Evolutionary conservation across 2,113 vertebrate species (phyloP), one percentile per base, ranked within the genome.

Genomic region (Scartelaos histophorus): DNA sequence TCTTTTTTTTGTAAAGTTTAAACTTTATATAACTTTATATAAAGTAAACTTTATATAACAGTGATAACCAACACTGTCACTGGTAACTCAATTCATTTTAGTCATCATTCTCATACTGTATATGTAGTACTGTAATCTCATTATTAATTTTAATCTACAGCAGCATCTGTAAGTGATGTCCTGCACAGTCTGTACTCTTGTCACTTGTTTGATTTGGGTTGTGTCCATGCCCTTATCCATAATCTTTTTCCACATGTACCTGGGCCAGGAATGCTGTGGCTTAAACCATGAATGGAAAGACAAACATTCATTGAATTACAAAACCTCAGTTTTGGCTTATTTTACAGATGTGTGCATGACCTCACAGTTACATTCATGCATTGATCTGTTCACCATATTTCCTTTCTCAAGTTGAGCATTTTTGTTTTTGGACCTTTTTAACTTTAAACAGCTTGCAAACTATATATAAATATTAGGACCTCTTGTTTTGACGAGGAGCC

Each of bases 231-330:
- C 58, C 70, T 7, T 72, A 64, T 79, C 56, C 75, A 19, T 64
- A 61, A 29, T 76, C 16, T 64, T 66, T 85, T 79, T 82, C 69
- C 34, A 19, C 54, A 72, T 76, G 61, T 57, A 86, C 78, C 76
- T 83, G 70, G 75, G 85, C 83, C 89, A 83, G 82, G 76, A 85
- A 83, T 74, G 78, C 47, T 89, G 81, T 74, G 80, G 81, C 66
- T 58, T 80, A 46, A 73, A 64, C 78, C 56, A 67, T 2, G 19
- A 51, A 71, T 80, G 82, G 81, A 85, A 89, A 89, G 49, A 67
- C 76, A 85, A 83, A 78, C 80, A 79, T 21, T 35, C 57, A 64
- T 65, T 67, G 24, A 67, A 19, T 29, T 25, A 58, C 22, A 61
- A 25, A 75, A 82, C 70, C 73, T 46, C 15, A 45, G 67, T 6